Base-by-base conservation (phyloP, 2,113 vertebrate species). In the Piaya cayana region DNA sequence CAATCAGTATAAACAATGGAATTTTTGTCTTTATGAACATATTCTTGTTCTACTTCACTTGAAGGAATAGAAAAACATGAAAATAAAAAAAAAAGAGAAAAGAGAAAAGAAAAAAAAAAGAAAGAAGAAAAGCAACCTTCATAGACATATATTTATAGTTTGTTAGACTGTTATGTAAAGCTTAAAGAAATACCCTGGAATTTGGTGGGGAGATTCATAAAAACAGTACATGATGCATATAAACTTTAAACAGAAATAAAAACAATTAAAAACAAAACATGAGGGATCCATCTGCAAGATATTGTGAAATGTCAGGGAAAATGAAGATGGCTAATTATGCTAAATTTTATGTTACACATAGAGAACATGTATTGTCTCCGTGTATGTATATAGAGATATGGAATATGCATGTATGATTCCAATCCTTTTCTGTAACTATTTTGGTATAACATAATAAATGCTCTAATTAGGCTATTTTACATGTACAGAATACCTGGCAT, bases 1-100 rank as follows among this genome's bases (percentile, higher is more conserved):
- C 25, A 68, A 97, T 97, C 92, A 90, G 93, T 92, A 94, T 86
- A 97, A 97, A 98, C 96, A 98, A 97, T 97, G 92, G 74, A 91
- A 97, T 97, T 98, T 97, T 97, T 96, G 85, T 97, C 91, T 97
- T 90, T 84, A 91, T 91, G 89, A 94, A 92, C 82, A 94, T 92
- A 96, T 96, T 96, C 83, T 92, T 94, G 21, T 93, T 94, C 84
- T 75, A 68, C 91, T 96, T 95, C 69, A 86, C 56, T 89, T 90
- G 82, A 96, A 92, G 92, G 79, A 97, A 75, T 84, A 96, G 82
- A 82, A 11, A 83, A 71, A 83, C 22, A 78, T 29, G 27, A 36
- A 42, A 52, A 27, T 37, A 12, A 15, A 34, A 62, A 36, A 30
- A 43, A 7, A 10, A 50, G 23, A 52, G 26, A 26, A 14, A 26